phyloP scores from a whole-genome alignment of 2,888 invertebrate genomes.

The Celastrina argiolus region DNA sequence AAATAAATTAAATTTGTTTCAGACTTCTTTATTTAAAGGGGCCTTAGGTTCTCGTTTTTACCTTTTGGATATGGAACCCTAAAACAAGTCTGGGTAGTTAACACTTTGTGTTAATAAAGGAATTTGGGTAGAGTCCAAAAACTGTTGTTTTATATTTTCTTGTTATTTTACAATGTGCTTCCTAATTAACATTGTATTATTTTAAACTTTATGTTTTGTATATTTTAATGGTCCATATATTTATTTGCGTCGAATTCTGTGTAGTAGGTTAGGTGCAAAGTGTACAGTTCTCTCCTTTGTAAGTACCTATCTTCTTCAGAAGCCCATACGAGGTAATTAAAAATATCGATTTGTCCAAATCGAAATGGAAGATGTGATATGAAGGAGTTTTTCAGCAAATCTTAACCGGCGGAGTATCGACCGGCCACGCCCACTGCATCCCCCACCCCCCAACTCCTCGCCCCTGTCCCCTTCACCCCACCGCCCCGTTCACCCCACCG shows the following conservation, averaged over 20 bases:
- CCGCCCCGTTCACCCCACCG: not conserved
- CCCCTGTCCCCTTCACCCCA: not conserved
- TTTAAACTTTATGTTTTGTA: not conserved
- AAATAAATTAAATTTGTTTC: no score
- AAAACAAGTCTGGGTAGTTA: not conserved
- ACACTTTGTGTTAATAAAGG: not conserved
- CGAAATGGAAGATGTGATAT: not conserved
- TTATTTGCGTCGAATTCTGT: no score
- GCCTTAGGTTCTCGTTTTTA: no score
- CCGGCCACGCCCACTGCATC: conserved; percentile 9
- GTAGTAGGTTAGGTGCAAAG: no score
- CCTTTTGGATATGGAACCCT: no score
- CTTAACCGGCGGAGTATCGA: conserved; percentile 15
- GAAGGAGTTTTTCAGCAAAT: conserved; percentile 17
- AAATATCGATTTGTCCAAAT: not conserved
- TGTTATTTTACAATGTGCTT: not conserved
- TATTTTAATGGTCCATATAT: no score
- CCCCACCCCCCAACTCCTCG: not conserved
- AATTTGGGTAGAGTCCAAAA: not conserved
- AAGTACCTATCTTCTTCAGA: no score
- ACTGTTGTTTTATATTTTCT: not conserved
- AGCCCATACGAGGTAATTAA: not conserved
- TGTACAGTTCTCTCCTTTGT: no score
- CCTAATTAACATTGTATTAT: not conserved
- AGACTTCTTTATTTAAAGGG: no score